Percentiles rank a stretch among this genome's conserved stretches.
phyloP scores from a whole-genome alignment of 2,113 vertebrate species.

The Trichechus manatus region DNA sequence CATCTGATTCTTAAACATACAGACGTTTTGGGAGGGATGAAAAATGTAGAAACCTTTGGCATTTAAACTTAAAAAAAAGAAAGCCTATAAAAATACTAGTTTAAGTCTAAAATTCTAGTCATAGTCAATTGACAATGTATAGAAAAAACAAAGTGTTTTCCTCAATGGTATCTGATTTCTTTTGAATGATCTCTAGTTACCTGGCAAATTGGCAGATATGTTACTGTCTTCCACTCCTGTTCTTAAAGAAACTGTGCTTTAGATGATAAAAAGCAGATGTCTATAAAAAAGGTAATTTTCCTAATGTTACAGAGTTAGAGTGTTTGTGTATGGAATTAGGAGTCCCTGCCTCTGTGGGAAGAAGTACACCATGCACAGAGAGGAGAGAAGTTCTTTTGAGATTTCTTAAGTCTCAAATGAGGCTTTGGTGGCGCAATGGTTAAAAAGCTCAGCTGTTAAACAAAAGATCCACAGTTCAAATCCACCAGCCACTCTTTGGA shows the following conservation, averaged over 20 bases:
- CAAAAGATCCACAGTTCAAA: too few species aligned
- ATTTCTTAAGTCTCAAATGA: conserved; percentile 26
- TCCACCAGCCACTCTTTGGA: too few species aligned
- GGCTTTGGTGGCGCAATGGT: too few species aligned
- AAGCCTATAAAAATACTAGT: not conserved
- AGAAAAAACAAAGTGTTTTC: not conserved
- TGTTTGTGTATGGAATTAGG: not conserved
- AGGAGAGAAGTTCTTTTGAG: not conserved
- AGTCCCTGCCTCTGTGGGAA: not conserved
- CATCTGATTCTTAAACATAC: not conserved
- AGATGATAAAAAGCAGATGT: not conserved
- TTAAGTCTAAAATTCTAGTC: conserved; percentile 14
- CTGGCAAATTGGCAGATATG: not conserved
- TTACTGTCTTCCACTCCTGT: not conserved
- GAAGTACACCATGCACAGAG: not conserved
- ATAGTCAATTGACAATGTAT: not conserved
- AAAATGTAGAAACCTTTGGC: not conserved
- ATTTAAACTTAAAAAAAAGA: not conserved
- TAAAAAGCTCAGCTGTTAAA: too few species aligned
- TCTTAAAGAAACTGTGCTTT: not conserved
- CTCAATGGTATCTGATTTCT: conserved; percentile 51
- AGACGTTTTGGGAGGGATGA: not conserved
- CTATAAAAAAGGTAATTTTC: conserved; percentile 32
- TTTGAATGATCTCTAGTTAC: conserved; percentile 37
- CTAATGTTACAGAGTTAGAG: conserved; percentile 51